Conservation (phyloP, 2,888 invertebrate genomes). For the Ypsolopha sequella region DNA sequence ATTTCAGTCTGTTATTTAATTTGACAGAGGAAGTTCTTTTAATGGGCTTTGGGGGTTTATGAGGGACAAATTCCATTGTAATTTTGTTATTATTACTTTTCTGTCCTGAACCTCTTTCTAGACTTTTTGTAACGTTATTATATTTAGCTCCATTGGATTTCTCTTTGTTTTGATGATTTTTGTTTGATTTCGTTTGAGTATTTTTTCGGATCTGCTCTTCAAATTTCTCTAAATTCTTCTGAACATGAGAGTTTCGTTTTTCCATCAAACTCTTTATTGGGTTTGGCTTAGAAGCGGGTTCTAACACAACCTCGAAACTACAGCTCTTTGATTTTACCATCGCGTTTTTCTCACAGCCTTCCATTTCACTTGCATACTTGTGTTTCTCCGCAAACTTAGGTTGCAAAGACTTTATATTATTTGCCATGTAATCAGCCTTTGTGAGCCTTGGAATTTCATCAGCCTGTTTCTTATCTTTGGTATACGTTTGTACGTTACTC, state of each 20-base stretch:
- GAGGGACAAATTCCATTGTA: slow-evolving; percentile 73
- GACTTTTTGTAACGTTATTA: slow-evolving; percentile 54
- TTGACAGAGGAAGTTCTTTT: slow-evolving; percentile 76
- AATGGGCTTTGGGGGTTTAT: slow-evolving; percentile 81
- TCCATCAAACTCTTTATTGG: slow-evolving; percentile 58
- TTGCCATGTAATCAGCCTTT: slow-evolving; percentile 66
- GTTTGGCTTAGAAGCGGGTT: slow-evolving; percentile 61
- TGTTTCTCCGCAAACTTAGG: slow-evolving; percentile 51
- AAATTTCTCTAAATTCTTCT: slow-evolving; percentile 73
- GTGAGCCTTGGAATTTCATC: slow-evolving; percentile 73
- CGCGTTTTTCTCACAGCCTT: slow-evolving; percentile 49
- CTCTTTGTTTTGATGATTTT: slow-evolving; percentile 57
- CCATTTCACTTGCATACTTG: slow-evolving; percentile 57
- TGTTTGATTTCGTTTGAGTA: slow-evolving; percentile 45
- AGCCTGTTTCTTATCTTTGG: slow-evolving; percentile 39
- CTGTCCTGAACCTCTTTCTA: slow-evolving; percentile 55
- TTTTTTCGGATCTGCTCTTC: slow-evolving; percentile 65
- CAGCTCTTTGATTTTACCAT: slow-evolving; percentile 66
- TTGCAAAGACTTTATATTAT: slow-evolving; percentile 54
- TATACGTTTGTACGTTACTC: slow-evolving; percentile 49
- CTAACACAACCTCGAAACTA: slow-evolving; percentile 64
- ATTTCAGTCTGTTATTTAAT: slow-evolving; percentile 63
- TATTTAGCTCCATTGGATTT: slow-evolving; percentile 51
- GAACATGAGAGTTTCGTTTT: slow-evolving; percentile 60
- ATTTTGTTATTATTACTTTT: slow-evolving; percentile 57